These are phyloP conservation scores for Amphiduros pacificus DNA, from an alignment of 2,888 invertebrate genomes.

Conservation along the genomic window DNA sequence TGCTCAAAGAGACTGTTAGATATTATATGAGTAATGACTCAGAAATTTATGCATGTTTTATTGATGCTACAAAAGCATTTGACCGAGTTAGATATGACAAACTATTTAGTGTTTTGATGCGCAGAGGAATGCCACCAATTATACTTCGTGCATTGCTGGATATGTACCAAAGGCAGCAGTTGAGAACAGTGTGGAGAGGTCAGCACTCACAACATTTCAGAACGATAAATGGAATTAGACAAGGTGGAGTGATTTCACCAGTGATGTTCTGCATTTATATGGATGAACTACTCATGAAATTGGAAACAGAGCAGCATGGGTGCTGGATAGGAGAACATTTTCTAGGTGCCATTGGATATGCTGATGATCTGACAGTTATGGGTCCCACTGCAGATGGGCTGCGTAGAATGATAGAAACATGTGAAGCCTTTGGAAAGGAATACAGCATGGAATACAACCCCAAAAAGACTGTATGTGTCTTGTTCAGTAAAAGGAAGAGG, in stretches of 20 bases:
- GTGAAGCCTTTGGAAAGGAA: too few species aligned
- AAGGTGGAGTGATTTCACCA: background rate
- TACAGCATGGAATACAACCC: too few species aligned
- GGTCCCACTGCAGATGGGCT: background rate
- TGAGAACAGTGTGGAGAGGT: background rate
- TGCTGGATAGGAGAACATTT: constrained; percentile 1
- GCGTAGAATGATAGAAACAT: too few species aligned
- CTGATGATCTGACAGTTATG: background rate
- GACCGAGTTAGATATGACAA: background rate
- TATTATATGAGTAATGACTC: background rate
- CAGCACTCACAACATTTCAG: background rate
- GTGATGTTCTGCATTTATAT: constrained; percentile 2
- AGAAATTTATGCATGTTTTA: background rate
- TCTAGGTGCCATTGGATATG: constrained; percentile 5
- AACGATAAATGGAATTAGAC: background rate
- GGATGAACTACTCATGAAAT: background rate
- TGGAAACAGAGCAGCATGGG: background rate
- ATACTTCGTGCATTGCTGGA: background rate
- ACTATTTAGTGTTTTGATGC: background rate
- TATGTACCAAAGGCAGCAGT: background rate
- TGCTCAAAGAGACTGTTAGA: background rate
- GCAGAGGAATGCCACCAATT: background rate
- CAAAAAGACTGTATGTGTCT: too few species aligned
- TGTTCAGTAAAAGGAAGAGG: too few species aligned
- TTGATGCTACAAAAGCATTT: constrained; percentile 1